Evolutionary conservation across 2,888 invertebrate genomes (phyloP).

Genomic region (Microplitis manilae): DNA sequence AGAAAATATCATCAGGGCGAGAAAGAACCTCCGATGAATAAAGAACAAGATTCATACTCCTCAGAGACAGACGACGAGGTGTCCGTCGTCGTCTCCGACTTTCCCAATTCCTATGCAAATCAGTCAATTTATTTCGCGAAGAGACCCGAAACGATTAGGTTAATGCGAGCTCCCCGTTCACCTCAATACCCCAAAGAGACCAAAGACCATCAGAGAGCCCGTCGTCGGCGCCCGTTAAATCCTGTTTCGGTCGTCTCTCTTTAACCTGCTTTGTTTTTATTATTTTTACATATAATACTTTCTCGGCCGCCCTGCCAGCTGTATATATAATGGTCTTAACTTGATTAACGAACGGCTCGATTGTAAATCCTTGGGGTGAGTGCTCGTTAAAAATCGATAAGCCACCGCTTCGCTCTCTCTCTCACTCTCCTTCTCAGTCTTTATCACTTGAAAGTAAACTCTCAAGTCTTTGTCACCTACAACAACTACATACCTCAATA

Average conservation of each 20-base stretch:
- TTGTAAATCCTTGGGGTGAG: constrained; percentile 52
- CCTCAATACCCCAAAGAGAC: constrained; percentile 24
- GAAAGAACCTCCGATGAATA: neutral
- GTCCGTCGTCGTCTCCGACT: constrained; percentile 41
- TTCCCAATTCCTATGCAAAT: constrained; percentile 69
- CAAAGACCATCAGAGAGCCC: neutral
- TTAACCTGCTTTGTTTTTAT: constrained; percentile 1
- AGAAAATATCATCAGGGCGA: neutral
- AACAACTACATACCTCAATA: too few relatives aligned
- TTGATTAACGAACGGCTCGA: constrained; percentile 56
- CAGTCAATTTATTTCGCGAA: constrained; percentile 68
- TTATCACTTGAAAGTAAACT: too few relatives aligned
- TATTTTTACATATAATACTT: constrained; percentile 30
- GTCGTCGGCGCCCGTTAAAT: constrained; percentile 54
- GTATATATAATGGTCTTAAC: constrained; percentile 48
- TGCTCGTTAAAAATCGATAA: constrained; percentile 55
- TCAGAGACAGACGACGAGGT: constrained; percentile 35
- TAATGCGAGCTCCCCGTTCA: constrained; percentile 57
- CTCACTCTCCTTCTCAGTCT: neutral
- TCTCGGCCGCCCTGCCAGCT: constrained; percentile 38
- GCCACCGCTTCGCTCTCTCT: constrained; percentile 37
- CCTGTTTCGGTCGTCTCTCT: constrained; percentile 5
- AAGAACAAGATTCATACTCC: neutral
- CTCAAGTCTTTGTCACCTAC: too few relatives aligned
- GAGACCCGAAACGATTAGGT: constrained; percentile 62